Base-by-base conservation (phyloP, 2,888 invertebrate genomes). In the Nemoura dubitans region DNA sequence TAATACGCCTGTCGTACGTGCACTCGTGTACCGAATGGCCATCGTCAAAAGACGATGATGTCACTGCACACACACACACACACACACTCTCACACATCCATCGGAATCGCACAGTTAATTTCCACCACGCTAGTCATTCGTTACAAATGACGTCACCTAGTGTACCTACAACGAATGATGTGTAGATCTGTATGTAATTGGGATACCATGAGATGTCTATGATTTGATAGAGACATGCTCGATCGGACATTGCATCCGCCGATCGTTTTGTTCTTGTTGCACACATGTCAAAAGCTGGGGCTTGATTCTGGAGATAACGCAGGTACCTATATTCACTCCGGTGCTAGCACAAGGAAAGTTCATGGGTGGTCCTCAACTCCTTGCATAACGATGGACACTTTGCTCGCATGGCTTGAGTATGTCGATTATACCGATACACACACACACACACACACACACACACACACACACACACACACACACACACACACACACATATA, bases 161-260 rank as follows among this genome's bases (percentile, higher is more conserved):
- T 59, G 59, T 36, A 36, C 10, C 36, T 36, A 36, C 36, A 36
- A 21, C 59, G 59, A 10, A 59, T 1, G 59, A 59, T 59, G 59
- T 59, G 59, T 59, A 21, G 21, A 21, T 59, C 16, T 7, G 59
- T 59, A 21, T 59, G 59, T 59, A 21, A 59, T 59, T 59, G 59
- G 59, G 59, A 59, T 21, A 59, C 59, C 16, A 10, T 59, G 59
- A 59, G 59, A 59, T 59, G 59, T 59, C 14, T 59, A 14, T 59
- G 59, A 59, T 59, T 59, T 59, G 59, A 59, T 59, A 59, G 59
- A 59, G 59, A 59, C 59, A 59, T 59, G 59, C 59, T 59, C 21
- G 16, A 59, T n/a, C n/a, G n/a, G n/a, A n/a, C n/a, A n/a, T n/a
- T 59, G 59, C 36, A 36, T 36, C 10, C 36, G 36, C 3, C 5